Evolutionary conservation across 2,113 vertebrate genomes (phyloP), one percentile per base, ranked within the genome.

Genomic region (Panthera uncia): DNA sequence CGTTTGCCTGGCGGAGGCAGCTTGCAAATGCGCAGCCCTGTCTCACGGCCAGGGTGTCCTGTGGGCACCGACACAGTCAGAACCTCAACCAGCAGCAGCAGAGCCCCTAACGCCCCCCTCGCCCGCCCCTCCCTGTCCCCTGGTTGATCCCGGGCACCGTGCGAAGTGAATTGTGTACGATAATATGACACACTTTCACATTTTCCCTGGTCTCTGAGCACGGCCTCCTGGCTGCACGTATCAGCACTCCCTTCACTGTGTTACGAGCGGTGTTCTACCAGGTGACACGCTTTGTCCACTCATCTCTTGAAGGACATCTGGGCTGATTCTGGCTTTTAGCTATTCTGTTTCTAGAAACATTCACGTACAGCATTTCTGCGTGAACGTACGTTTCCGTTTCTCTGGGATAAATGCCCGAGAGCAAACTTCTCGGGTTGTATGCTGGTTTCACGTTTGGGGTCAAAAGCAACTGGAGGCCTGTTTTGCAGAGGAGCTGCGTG

Each of bases 1-100:
- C 3, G 33, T 1, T 65, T 63, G 36, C 25, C 68, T 13, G 15
- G 0, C 3, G 25, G 38, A 18, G n/a, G 38, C 11, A 1, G 31
- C n/a, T 57, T 69, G 11, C 21, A 88, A 23, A 82, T 19, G 16
- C 1, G 1, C 12, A 11, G 45, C 38, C 21, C 9, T 2, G 0
- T 21, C 33, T 36, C 7, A 27, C 7, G 2, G 1, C 11, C 8
- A 1, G 55, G 69, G n/a, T 9, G 27, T 5, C 1, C 1, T 3
- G 41, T 23, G 7, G 71, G 27, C 25, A 16, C 25, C 0, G 65
- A 7, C 27, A 13, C 2, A 2, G 27, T 65, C 65, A 45, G 41
- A 76, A 15, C 73, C 3, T 15, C 27, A 14, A 48, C 74, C 4
- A 48, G 27, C 74, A 23, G 57, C 13, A 4, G 13, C 0, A 7